Evolutionary conservation across 2,797 vertebrate genomes (phyloP).

Genomic region (Pseudocheirus occidentalis): DNA sequence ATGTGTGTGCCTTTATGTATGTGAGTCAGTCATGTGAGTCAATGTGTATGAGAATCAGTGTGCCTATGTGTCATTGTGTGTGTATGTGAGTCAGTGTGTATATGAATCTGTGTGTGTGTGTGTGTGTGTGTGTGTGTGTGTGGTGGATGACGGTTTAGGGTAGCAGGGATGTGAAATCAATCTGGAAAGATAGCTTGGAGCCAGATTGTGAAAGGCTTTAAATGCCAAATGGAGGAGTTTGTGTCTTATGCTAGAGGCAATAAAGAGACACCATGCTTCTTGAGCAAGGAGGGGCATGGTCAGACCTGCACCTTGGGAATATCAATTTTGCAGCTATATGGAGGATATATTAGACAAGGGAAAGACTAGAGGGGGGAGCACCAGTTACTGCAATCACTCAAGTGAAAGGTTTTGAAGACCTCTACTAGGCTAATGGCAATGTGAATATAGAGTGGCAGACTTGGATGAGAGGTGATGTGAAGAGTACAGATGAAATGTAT

Average conservation of each 20-base stretch:
- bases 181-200: not conserved
- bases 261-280: not conserved
- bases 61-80: not conserved
- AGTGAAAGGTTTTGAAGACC: not conserved
- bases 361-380: not conserved
- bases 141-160: not conserved
- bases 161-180: not conserved
- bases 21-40: too few species aligned
- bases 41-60: not conserved
- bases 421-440: not conserved
- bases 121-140: not conserved
- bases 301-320: not conserved
- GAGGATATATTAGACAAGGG: not conserved
- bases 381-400: not conserved
- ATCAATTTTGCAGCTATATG: not conserved
- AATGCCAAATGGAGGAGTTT: not conserved
- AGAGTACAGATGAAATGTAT: not conserved
- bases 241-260: not conserved
- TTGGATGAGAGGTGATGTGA: not conserved
- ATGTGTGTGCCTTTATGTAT: too few species aligned
- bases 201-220: not conserved
- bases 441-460: not conserved
- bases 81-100: not conserved
- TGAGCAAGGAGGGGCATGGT: not conserved
- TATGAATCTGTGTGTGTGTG: not conserved